Evolutionary conservation across 2,797 vertebrate genomes (phyloP).

Genomic region (Capromys pilorides): DNA sequence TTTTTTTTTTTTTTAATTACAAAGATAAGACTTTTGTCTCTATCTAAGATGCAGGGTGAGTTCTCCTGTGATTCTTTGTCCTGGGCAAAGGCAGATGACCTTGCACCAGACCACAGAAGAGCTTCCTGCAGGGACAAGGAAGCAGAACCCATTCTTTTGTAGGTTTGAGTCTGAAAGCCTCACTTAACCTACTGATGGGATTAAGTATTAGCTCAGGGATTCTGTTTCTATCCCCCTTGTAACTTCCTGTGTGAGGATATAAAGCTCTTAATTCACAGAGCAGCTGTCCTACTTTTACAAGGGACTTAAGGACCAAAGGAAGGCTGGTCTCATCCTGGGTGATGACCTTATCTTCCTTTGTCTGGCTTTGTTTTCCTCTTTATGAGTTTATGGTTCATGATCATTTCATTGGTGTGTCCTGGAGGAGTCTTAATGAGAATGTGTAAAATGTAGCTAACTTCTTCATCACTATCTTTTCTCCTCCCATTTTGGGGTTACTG

Average conservation of each 20-base stretch:
- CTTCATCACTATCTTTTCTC: neutral
- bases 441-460: neutral
- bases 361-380: neutral
- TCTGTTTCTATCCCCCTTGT: conserved; percentile 27
- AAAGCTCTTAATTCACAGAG: conserved; percentile 6
- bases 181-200: neutral
- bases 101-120: neutral
- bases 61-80: neutral
- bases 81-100: neutral
- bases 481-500: neutral
- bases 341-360: neutral
- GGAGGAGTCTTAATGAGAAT: neutral
- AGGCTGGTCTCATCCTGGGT: neutral
- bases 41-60: neutral
- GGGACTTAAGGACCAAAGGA: neutral
- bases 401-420: conserved; percentile 27
- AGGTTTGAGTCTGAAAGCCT: neutral
- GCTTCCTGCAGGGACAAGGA: neutral
- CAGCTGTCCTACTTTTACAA: conserved; percentile 1
- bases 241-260: conserved; percentile 38
- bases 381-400: conserved; percentile 16
- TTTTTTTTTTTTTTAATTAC: neutral
- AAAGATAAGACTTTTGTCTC: neutral
- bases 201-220: conserved; percentile 9
- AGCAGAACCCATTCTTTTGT: neutral